These are phyloP conservation scores for Andricus quercusramuli DNA, from an alignment of 2,888 invertebrate species.

Conservation along the genomic window DNA sequence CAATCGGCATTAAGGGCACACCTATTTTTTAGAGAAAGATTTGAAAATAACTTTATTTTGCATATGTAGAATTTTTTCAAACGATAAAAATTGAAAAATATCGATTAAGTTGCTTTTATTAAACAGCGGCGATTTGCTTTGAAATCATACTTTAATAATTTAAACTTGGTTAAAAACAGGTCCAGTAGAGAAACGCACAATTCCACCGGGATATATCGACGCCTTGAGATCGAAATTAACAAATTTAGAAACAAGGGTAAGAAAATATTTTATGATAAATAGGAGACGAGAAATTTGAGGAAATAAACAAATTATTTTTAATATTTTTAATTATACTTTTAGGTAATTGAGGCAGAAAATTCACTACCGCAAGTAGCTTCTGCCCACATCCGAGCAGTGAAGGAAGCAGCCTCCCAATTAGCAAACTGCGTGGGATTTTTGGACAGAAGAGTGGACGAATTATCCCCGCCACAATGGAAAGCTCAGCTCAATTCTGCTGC, in stretches of 20 bases:
- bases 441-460: constrained; percentile 79
- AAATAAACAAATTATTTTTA: not conserved
- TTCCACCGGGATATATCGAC: constrained; percentile 79
- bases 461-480: constrained; percentile 78
- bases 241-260: constrained; percentile 78
- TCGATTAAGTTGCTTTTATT: too few relatives aligned
- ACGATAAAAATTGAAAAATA: too few relatives aligned
- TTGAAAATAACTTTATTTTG: too few relatives aligned
- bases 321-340: not conserved
- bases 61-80: too few relatives aligned
- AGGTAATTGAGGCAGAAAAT: constrained; percentile 72
- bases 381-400: constrained; percentile 77
- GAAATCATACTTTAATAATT: too few relatives aligned
- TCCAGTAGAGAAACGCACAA: constrained; percentile 65
- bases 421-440: constrained; percentile 78
- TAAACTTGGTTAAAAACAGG: constrained; percentile 54
- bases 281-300: not conserved
- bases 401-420: constrained; percentile 78
- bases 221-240: constrained; percentile 78
- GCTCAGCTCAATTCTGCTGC: constrained; percentile 65
- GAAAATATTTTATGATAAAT: not conserved
- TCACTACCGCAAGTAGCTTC: constrained; percentile 78
- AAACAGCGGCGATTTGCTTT: too few relatives aligned
- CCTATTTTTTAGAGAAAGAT: too few relatives aligned
- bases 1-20: too few relatives aligned